phyloP scores from a whole-genome alignment of 2,888 invertebrate species.

The Dicranocentrus wangi region DNA sequence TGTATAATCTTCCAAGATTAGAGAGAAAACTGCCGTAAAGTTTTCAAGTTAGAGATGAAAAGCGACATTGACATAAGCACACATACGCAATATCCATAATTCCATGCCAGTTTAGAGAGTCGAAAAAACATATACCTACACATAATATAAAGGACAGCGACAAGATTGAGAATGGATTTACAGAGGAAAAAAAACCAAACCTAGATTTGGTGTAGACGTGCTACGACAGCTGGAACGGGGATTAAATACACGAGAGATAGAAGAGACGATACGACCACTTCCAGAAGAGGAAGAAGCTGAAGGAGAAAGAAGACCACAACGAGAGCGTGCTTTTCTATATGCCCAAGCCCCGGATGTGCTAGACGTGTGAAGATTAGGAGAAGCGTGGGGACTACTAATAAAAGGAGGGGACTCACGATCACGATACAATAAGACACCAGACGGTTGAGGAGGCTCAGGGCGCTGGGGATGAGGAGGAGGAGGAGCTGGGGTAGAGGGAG shows the following conservation, averaged over 20 bases:
- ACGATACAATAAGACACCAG: conserved; percentile 18
- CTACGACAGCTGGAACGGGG: conserved; percentile 78
- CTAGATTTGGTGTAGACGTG: conserved; percentile 93
- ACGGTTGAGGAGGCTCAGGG: too few species aligned
- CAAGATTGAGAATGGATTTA: conserved; percentile 10
- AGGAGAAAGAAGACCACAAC: conserved; percentile 52
- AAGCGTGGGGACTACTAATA: conserved; percentile 47
- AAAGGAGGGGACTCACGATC: conserved; percentile 69
- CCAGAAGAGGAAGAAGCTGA: conserved; percentile 50
- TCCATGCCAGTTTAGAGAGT: conserved; percentile 28
- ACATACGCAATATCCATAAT: neutral
- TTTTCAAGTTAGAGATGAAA: conserved; percentile 46
- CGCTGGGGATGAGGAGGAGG: conserved; percentile 7
- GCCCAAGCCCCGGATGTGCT: conserved; percentile 78
- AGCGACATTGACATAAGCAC: conserved; percentile 26
- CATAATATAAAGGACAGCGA: conserved; percentile 36
- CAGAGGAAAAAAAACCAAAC: conserved; percentile 76
- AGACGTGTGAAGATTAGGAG: conserved; percentile 70
- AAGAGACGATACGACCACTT: conserved; percentile 53
- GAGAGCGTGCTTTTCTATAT: conserved; percentile 76
- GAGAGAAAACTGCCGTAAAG: conserved; percentile 39
- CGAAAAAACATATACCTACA: conserved; percentile 6
- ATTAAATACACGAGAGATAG: conserved; percentile 73
- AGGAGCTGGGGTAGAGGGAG: conserved; percentile 23
- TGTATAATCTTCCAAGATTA: conserved; percentile 53